Evolutionary conservation across 30 jellyfish, hydroid and myxozoan species (phyloP).

Genomic region (Pelagia noctiluca): DNA sequence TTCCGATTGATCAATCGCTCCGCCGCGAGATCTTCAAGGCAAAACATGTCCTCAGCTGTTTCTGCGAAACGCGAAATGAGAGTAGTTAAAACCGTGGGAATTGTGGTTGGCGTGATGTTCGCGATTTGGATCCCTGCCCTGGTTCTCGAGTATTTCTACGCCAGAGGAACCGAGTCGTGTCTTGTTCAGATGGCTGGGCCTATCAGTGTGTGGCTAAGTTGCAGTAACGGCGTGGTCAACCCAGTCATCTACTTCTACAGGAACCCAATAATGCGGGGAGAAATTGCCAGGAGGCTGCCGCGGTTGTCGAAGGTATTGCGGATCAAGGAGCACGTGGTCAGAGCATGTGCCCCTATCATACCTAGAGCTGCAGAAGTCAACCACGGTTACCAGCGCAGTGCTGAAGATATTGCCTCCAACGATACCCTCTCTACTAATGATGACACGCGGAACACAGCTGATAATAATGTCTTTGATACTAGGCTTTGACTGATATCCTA

Average conservation of each 20-base stretch:
- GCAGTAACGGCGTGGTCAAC: slow-evolving; percentile 67
- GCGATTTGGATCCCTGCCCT: slow-evolving; percentile 78
- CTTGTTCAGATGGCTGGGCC: slow-evolving; percentile 76
- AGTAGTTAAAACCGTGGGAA: slow-evolving; percentile 65
- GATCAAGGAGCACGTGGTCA: too few species aligned
- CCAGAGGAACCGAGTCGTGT: slow-evolving; percentile 63
- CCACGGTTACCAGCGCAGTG: too few species aligned
- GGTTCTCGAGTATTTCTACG: slow-evolving; percentile 67
- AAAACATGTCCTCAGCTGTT: slow-evolving; percentile 24
- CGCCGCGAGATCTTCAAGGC: slow-evolving; percentile 5
- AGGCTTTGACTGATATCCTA: too few species aligned
- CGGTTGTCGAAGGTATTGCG: too few species aligned
- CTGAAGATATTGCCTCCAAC: too few species aligned
- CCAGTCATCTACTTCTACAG: slow-evolving; percentile 69
- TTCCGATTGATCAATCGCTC: slow-evolving; percentile 44
- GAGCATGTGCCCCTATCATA: too few species aligned
- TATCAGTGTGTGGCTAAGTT: slow-evolving; percentile 80
- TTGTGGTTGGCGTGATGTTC: slow-evolving; percentile 62
- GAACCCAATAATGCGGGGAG: slow-evolving; percentile 60
- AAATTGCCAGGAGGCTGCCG: slow-evolving; percentile 48
- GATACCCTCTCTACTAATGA: too few species aligned
- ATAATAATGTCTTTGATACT: too few species aligned
- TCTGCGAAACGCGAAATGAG: slow-evolving; percentile 63
- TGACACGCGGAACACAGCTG: too few species aligned
- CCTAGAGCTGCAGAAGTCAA: too few species aligned